Percentiles rank a stretch among this genome's conserved stretches.
Evolutionary conservation across 2,797 vertebrate genomes (phyloP).

Genomic region (Pseudotriccus pelzelni): DNA sequence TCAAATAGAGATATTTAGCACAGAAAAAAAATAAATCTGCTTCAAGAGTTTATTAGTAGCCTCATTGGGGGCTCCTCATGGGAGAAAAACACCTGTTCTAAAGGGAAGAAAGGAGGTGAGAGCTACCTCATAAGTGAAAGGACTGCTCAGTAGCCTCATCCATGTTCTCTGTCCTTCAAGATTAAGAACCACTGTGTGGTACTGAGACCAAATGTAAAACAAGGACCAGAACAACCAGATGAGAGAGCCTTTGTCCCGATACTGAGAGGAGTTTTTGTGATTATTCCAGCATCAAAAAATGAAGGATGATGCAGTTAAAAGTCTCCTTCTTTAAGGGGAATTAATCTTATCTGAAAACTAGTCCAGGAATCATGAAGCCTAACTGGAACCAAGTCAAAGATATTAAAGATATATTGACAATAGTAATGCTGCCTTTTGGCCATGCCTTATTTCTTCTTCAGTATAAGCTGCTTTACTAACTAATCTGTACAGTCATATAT

Average conservation of each 20-base stretch:
- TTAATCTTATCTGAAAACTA: not conserved
- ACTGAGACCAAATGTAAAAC: not conserved
- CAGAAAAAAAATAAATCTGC: not conserved
- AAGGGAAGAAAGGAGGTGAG: not conserved
- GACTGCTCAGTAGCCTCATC: not conserved
- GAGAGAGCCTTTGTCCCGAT: not conserved
- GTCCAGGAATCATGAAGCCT: not conserved
- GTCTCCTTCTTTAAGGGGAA: not conserved
- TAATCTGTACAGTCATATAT: not conserved
- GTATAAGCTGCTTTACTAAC: not conserved
- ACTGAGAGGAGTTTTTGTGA: not conserved
- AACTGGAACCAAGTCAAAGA: not conserved
- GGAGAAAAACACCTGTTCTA: not conserved
- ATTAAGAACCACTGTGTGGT: not conserved
- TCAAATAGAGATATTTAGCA: not conserved
- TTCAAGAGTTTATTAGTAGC: not conserved
- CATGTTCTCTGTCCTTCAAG: not conserved
- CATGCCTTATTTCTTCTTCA: not conserved
- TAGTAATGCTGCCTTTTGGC: not conserved
- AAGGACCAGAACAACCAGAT: not conserved
- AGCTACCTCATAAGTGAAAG: not conserved
- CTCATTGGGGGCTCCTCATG: accelerated
- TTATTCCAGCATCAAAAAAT: not conserved
- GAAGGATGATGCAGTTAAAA: not conserved
- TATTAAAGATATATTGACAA: not conserved